Evolutionary conservation across 1,140 invertebrate genomes (phyloP), one percentile per base, ranked within the genome.

Genomic region (Scaptomyza hsui): DNA sequence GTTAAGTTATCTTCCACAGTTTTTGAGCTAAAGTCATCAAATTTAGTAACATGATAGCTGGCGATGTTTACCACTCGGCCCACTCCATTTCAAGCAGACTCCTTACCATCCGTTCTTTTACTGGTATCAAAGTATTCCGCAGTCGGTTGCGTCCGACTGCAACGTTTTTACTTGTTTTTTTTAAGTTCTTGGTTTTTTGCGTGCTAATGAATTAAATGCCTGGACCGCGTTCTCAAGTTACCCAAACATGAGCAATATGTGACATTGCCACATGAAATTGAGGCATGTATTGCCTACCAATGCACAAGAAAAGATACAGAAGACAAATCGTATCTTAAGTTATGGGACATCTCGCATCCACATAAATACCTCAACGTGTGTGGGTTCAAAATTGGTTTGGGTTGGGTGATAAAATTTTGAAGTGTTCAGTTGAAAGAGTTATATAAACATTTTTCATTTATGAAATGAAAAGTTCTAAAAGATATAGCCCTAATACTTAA

Each of bases 341-440:
- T 85, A 68, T 81, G 73, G 81, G 69, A 70, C 69, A 62, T 60
- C n/a, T n/a, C 56, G 67, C 47, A 61, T 59, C 59, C 73, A 70
- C 81, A 86, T 77, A 86, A 77, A 86, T 85, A 75, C 65, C 55
- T 88, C 81, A 86, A 88, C 86, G 81, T 88, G 78, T 86, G 81
- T 86, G 81, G 82, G 77, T 81, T 75, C 59, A 59, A 61, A 65
- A 37, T 37, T 48, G n/a, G n/a, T n/a, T n/a, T n/a, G 35, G 55
- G 35, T 48, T 53, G 26, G 13, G 7, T 24, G 10, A 51, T n/a
- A 18, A 41, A 35, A 53, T 18, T 26, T 16, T 52, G 15, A 37
- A 53, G 51, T 53, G 19, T 21, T 39, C 2, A 39, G 35, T 53
- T 53, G 51, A 53, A 24, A 19, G 51, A 53, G 51, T 24, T n/a